Base-by-base conservation (phyloP, 2,797 vertebrate species). In the Heliangelus exortis region DNA sequence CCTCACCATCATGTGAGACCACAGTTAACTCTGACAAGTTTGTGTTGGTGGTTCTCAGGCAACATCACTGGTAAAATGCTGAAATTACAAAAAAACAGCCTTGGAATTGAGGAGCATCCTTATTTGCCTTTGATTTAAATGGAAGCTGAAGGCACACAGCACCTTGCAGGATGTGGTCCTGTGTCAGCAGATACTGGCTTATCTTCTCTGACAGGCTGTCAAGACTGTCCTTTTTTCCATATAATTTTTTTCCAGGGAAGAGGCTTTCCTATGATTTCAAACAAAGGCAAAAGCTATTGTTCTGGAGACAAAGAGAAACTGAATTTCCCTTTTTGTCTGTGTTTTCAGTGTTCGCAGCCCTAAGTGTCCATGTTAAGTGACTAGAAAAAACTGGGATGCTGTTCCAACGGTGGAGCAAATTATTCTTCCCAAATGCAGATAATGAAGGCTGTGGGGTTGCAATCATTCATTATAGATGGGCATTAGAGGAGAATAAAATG, bases 391-490 rank as follows among this genome's bases (percentile, higher is more conserved):
- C 2, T 14, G 31, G 55, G 41, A 79, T 87, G 61, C 41, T 91
- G 33, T 93, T 96, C 81, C 75, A 92, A 79, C 25, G 90, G 71
- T 25, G n/a, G 71, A 94, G 77, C 21, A 82, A 93, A 95, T 95
- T 87, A 87, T 91, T 93, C 90, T 76, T 86, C 85, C 79, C 47
- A 75, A 95, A 90, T 39, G 84, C 25, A 73, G 73, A 55, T 96
- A 95, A 95, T 92, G 10, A 7, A 87, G 90, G 84, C 95, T 87
- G 89, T 7, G 0, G 77, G 77, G 77, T 84, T 90, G 89, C 63
- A 90, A 88, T 94, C 86, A 78, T 84, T 93, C 87, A 87, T 93
- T 95, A 92, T 11, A 89, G 74, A 90, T 76, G 81, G 81, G 81
- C 5, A 4, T 48, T 2, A 4, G 59, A 92, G 59, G 77, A 87